Percentiles rank a stretch among this genome's conserved stretches.
Evolutionary conservation across 2,888 invertebrate genomes (phyloP).

Genomic region (Sialis fuliginosa): DNA sequence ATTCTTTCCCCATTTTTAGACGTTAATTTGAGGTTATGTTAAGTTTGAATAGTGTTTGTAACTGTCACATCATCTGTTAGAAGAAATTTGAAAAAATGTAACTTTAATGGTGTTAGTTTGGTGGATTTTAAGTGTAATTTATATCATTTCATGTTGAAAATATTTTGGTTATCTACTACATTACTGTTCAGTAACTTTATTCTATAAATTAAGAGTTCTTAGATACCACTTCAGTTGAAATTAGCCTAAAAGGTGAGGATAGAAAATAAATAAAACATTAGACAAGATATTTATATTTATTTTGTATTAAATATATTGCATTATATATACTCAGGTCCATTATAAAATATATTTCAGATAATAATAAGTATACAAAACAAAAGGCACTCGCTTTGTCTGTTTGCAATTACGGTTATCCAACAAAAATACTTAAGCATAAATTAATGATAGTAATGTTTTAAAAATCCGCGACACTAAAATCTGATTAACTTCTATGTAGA

Average conservation of each 20-base stretch:
- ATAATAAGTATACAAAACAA: constrained; percentile 5
- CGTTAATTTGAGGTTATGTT: no score
- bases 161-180: background rate
- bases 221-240: background rate
- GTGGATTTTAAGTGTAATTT: background rate
- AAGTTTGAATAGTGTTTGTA: no score
- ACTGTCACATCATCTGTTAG: no score
- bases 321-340: constrained; percentile 5
- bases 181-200: background rate
- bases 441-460: background rate
- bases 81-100: background rate
- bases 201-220: background rate
- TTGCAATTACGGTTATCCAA: background rate
- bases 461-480: no score
- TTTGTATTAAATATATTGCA: constrained; percentile 1
- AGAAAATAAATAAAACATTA: no score
- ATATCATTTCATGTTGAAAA: background rate
- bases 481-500: no score
- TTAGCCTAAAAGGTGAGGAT: no score
- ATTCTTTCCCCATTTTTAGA: no score
- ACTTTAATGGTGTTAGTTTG: no score
- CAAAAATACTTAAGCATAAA: background rate
- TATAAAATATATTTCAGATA: constrained; percentile 6
- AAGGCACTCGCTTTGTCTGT: constrained; percentile 3
- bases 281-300: background rate